These are phyloP conservation scores for Fabriciana adippe DNA, from an alignment of 2,888 invertebrate genomes.

Conservation along the genomic window DNA sequence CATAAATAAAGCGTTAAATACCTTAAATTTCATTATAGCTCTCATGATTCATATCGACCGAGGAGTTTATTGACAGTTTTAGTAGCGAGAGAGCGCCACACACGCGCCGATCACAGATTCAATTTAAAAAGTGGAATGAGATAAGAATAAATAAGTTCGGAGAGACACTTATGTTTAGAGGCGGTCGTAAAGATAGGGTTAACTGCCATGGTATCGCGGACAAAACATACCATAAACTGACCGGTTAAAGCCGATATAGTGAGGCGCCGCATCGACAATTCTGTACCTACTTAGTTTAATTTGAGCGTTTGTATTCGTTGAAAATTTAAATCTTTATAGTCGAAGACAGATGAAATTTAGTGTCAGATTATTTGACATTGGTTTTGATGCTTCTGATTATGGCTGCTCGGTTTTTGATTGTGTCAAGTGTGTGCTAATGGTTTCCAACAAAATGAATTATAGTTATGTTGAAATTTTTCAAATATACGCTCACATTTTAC, in stretches of 20 bases:
- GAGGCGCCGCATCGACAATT: conserved; percentile 50
- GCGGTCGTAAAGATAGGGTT: conserved; percentile 81
- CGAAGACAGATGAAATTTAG: conserved; percentile 17
- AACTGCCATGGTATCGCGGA: conserved; percentile 77
- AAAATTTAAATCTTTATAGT: conserved; percentile 30
- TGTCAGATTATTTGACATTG: conserved; percentile 18
- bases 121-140: conserved; percentile 81
- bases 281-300: conserved; percentile 32
- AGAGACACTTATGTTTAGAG: conserved; percentile 82
- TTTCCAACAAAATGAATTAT: background rate
- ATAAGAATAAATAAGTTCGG: conserved; percentile 81
- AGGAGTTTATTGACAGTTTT: conserved; percentile 78
- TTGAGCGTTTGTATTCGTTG: conserved; percentile 35
- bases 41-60: conserved; percentile 62
- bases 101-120: conserved; percentile 77
- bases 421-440: background rate
- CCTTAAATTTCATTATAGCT: conserved; percentile 75
- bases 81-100: conserved; percentile 72
- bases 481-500: no score
- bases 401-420: background rate
- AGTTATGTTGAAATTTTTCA: background rate
- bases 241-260: conserved; percentile 67
- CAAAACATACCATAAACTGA: conserved; percentile 80
- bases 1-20: conserved; percentile 60
- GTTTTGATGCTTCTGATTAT: conserved; percentile 24